Conservation (phyloP, 2,113 vertebrate species). For the Gulo gulo region DNA sequence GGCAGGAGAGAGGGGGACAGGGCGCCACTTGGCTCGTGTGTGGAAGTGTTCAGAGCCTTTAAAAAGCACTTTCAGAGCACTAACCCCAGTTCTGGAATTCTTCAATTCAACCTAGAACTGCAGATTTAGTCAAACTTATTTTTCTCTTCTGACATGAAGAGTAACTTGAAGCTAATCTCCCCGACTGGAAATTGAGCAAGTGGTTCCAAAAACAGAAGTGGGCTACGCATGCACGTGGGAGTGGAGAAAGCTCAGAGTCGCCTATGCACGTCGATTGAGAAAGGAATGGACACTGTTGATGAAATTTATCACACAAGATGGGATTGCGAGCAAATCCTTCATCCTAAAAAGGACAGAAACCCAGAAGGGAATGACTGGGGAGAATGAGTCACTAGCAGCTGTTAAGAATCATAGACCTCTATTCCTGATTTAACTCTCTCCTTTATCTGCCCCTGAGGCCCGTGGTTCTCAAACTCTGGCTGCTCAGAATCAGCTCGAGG, state of each 20-base stretch:
- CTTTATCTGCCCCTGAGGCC: conserved; percentile 40
- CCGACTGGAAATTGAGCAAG: background rate
- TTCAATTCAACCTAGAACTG: background rate
- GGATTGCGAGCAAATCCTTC: conserved; percentile 53
- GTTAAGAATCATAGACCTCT: conserved; percentile 63
- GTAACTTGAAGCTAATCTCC: background rate
- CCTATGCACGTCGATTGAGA: background rate
- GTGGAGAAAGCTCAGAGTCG: background rate
- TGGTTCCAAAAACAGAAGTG: background rate
- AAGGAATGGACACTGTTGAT: conserved; percentile 16
- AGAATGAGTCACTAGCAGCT: conserved; percentile 76
- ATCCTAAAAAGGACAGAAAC: conserved; percentile 77
- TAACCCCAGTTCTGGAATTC: background rate
- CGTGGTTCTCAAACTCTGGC: background rate
- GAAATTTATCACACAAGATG: conserved; percentile 53
- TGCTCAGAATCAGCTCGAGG: background rate
- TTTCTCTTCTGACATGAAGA: background rate
- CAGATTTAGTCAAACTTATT: background rate
- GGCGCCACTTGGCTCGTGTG: background rate
- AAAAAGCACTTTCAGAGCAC: background rate
- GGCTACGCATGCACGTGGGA: background rate
- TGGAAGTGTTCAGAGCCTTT: background rate
- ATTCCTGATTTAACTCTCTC: conserved; percentile 58
- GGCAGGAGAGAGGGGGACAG: fast-evolving
- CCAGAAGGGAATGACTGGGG: conserved; percentile 44